Conservation (phyloP, 2,888 invertebrate species). For the Chloromyia formosa region DNA sequence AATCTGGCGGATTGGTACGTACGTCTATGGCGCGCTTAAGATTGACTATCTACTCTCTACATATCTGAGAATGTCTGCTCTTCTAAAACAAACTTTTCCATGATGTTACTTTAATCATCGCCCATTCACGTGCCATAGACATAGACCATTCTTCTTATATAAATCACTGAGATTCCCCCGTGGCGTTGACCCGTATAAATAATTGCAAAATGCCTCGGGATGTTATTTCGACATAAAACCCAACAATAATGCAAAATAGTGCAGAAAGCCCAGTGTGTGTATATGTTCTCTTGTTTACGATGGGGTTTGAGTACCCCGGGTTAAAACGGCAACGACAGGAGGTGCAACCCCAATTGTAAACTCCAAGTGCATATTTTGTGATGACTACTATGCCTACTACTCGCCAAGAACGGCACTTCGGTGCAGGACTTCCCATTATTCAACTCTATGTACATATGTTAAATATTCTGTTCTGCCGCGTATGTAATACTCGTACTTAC, state of each 20-base stretch:
- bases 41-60: too few species aligned
- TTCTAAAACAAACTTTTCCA: background rate
- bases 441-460: background rate
- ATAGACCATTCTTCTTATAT: slow-evolving; percentile 16
- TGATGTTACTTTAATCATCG: slow-evolving; percentile 14
- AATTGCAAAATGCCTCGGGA: slow-evolving; percentile 35
- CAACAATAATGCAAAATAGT: slow-evolving; percentile 13
- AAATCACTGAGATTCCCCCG: slow-evolving; percentile 28
- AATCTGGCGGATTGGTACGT: too few species aligned
- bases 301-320: background rate
- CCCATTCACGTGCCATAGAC: background rate
- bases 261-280: background rate
- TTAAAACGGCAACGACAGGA: background rate
- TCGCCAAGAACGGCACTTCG: background rate
- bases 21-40: too few species aligned
- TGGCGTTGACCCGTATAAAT: slow-evolving; percentile 36
- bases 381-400: slow-evolving; percentile 1
- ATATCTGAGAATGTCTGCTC: too few species aligned
- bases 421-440: slow-evolving; percentile 1
- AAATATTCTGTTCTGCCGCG: background rate
- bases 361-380: background rate
- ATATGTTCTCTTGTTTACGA: slow-evolving; percentile 18
- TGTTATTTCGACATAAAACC: slow-evolving; percentile 8
- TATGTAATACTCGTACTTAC: too few species aligned
- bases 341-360: background rate